Base-by-base conservation (phyloP, 2,797 vertebrate genomes). In the Limnodromus scolopaceus region DNA sequence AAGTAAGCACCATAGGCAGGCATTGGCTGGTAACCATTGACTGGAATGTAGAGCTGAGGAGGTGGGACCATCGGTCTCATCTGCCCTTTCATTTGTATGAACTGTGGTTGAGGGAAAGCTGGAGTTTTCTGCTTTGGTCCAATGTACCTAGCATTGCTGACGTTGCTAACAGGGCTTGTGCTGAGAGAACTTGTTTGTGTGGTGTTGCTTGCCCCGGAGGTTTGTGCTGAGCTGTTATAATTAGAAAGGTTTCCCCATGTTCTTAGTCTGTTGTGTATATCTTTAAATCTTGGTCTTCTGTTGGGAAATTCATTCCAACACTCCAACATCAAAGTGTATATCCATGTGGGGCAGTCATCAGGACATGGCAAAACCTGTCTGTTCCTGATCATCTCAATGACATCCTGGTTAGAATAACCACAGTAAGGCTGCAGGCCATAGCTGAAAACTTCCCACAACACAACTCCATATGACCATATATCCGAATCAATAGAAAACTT, bases 161-260 rank as follows among this genome's bases (percentile, higher is more conserved):
- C 97, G 15, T 99, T 99, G 97, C 99, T 99, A 46, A 99, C 98
- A 0, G 99, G 99, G 95, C 99, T 99, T 92, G 99, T 99, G 96
- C 99, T 99, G 65, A 99, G 98, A 10, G 99, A 99, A 95, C 99
- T 99, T 92, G 99, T 99, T 98, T 99, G 99, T 2, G 99, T 99
- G 51, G 99, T 99, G 94, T 99, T 99, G 98, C 99, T 99, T 85
- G 99, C 98, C 45, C 99, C 99, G 7, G 99, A 99, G 6, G 99
- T 99, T 97, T 99, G 99, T 2, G 99, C 99, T 1, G 99, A 99
- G 96, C 99, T 99, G 97, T 98, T 99, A 84, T 99, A 99, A 98
- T 98, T 99, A 58, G 99, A 99, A 87, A 99, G 98, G 95, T 98
- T 99, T 93, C 99, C 99, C 99, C 99, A 99, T 36, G 99, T 98